phyloP scores from a whole-genome alignment of 2,888 invertebrate genomes.

The Iphiclides podalirius region DNA sequence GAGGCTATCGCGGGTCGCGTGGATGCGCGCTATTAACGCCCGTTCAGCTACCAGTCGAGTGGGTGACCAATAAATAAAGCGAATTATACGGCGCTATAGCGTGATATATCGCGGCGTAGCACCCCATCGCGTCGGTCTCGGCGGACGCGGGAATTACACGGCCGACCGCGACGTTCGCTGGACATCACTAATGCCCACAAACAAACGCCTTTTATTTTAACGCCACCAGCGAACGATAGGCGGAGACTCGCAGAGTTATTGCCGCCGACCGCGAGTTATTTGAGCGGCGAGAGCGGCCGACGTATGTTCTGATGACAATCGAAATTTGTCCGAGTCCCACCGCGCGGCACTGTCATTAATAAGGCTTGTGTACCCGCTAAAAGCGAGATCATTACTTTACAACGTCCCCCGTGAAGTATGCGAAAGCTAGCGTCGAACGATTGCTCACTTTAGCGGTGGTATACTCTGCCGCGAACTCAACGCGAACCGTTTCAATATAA shows the following conservation, averaged over 20 bases:
- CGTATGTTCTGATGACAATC: constrained; percentile 72
- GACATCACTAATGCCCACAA: constrained; percentile 57
- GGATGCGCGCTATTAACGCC: constrained; percentile 71
- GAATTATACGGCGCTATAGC: constrained; percentile 71
- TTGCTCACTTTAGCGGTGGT: constrained; percentile 28
- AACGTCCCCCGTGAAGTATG: constrained; percentile 17
- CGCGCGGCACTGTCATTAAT: constrained; percentile 61
- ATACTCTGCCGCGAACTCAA: constrained; percentile 28
- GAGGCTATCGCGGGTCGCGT: too few relatives aligned
- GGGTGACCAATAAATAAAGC: constrained; percentile 70
- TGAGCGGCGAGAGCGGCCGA: constrained; percentile 49
- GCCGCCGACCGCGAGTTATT: constrained; percentile 54
- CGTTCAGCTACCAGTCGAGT: constrained; percentile 62
- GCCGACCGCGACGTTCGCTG: constrained; percentile 60
- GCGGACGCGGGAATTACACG: constrained; percentile 71
- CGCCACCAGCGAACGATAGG: constrained; percentile 72
- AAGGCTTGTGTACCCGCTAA: constrained; percentile 49
- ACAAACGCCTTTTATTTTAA: constrained; percentile 59
- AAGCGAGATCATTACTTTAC: constrained; percentile 25
- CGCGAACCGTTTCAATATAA: constrained; percentile 40
- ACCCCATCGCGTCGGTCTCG: constrained; percentile 62
- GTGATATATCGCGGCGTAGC: constrained; percentile 74
- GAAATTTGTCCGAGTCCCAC: constrained; percentile 62
- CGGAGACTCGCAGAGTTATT: constrained; percentile 60
- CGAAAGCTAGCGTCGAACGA: constrained; percentile 6